These are phyloP conservation scores for Dromius quadrimaculatus DNA, from an alignment of 2,888 invertebrate species.

Conservation along the genomic window DNA sequence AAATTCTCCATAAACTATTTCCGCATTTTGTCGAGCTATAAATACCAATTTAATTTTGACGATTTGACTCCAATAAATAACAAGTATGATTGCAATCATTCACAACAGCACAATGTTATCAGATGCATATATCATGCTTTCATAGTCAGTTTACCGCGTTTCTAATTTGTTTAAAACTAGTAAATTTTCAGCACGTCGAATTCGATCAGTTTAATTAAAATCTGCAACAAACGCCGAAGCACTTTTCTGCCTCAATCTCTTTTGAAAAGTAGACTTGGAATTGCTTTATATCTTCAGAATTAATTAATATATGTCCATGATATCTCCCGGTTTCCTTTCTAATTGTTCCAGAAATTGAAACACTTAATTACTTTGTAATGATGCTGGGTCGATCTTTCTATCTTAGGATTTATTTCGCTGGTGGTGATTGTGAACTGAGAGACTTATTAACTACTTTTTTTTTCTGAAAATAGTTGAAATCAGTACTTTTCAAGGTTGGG, in stretches of 20 bases:
- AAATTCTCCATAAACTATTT: too few relatives aligned
- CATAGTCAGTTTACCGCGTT: slow-evolving; percentile 40
- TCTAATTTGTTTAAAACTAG: slow-evolving; percentile 48
- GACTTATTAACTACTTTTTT: not conserved
- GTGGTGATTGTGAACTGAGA: not conserved
- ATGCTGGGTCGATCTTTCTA: not conserved
- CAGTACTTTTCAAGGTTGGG: not conserved
- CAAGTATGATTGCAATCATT: slow-evolving; percentile 36
- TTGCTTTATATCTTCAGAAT: slow-evolving; percentile 17
- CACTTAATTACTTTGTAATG: not conserved
- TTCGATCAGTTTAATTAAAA: slow-evolving; percentile 45
- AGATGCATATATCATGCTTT: slow-evolving; percentile 43
- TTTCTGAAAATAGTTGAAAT: not conserved
- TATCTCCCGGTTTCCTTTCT: not conserved
- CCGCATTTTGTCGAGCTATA: too few relatives aligned
- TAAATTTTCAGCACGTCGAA: slow-evolving; percentile 36
- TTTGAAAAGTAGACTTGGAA: slow-evolving; percentile 1
- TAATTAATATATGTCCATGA: slow-evolving; percentile 30
- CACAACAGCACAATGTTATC: slow-evolving; percentile 24
- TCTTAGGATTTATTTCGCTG: not conserved
- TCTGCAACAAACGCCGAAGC: slow-evolving; percentile 24
- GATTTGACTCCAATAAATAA: slow-evolving; percentile 38
- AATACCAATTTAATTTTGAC: slow-evolving; percentile 28
- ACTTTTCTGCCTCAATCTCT: slow-evolving; percentile 20
- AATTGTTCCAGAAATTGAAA: slow-evolving; percentile 8